These are phyloP conservation scores for Brachionus sp. DNA, from an alignment of 1,140 invertebrate species.

Conservation along the genomic window DNA sequence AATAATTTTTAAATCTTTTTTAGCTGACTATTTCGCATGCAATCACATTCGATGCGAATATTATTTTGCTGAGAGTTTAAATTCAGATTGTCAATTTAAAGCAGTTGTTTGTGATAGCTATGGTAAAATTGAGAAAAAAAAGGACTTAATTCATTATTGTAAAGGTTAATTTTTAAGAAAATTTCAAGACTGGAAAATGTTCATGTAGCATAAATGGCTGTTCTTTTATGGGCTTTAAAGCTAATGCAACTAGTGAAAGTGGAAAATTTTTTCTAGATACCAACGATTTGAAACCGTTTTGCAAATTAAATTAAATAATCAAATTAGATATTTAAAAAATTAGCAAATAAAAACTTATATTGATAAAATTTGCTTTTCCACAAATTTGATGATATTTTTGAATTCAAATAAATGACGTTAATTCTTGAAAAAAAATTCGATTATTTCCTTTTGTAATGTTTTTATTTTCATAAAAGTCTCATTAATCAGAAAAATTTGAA, in stretches of 20 bases:
- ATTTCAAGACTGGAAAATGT: conserved; percentile 37
- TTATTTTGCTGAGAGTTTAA: conserved; percentile 14
- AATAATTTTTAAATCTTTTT: background rate
- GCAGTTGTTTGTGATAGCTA: background rate
- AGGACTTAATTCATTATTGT: background rate
- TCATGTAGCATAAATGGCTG: background rate
- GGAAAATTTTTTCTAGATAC: conserved; percentile 29
- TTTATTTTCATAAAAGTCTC: background rate
- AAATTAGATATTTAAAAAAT: background rate
- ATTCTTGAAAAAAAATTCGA: background rate
- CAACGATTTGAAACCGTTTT: background rate
- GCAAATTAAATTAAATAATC: background rate
- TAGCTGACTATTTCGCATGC: conserved; percentile 8
- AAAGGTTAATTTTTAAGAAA: background rate
- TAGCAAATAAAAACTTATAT: background rate
- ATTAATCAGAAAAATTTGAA: background rate
- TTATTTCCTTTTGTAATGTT: background rate
- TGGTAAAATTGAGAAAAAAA: background rate
- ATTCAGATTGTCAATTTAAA: background rate
- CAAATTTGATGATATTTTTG: background rate
- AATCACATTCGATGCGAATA: conserved; percentile 22
- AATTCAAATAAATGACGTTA: background rate
- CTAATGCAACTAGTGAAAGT: background rate
- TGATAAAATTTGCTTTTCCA: background rate
- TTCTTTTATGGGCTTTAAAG: background rate